Conservation (phyloP, 2,113 vertebrate species). For the Myotis yumanensis region DNA sequence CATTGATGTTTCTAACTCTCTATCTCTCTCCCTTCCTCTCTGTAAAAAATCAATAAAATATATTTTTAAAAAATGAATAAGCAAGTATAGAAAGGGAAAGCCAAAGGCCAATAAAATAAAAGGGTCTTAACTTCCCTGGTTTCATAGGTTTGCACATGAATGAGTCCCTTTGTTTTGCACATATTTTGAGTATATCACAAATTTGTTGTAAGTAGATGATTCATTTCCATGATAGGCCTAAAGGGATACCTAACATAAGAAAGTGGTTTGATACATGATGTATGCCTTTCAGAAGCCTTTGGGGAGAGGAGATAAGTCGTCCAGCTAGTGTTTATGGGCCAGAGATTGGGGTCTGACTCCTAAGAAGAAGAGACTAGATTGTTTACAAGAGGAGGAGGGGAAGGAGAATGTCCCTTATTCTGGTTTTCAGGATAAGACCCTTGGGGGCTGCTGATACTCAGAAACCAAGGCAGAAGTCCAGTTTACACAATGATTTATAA, state of each 20-base stretch:
- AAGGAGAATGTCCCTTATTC: too few relatives aligned
- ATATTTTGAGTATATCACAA: neutral
- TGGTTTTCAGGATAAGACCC: neutral
- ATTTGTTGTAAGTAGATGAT: neutral
- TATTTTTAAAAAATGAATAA: too few relatives aligned
- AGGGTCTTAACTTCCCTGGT: neutral
- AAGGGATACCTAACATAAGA: neutral
- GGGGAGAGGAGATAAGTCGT: neutral
- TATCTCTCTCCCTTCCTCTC: too few relatives aligned
- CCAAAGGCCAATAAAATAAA: neutral
- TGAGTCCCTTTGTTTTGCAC: neutral
- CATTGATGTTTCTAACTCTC: too few relatives aligned
- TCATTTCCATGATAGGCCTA: neutral
- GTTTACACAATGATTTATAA: neutral
- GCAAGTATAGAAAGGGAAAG: neutral
- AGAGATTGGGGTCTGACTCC: neutral
- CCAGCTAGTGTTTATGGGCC: neutral
- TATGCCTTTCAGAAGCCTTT: neutral
- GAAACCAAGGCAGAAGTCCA: neutral
- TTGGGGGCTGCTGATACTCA: accelerated
- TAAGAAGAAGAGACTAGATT: neutral
- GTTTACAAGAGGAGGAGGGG: too few relatives aligned
- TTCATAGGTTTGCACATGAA: neutral
- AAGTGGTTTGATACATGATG: neutral
- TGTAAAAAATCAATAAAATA: too few relatives aligned